A percentile compares a stretch with the other conserved stretches of the same genome.
Conservation (phyloP, 1,140 invertebrate genomes). For the Nomia melanderi region DNA sequence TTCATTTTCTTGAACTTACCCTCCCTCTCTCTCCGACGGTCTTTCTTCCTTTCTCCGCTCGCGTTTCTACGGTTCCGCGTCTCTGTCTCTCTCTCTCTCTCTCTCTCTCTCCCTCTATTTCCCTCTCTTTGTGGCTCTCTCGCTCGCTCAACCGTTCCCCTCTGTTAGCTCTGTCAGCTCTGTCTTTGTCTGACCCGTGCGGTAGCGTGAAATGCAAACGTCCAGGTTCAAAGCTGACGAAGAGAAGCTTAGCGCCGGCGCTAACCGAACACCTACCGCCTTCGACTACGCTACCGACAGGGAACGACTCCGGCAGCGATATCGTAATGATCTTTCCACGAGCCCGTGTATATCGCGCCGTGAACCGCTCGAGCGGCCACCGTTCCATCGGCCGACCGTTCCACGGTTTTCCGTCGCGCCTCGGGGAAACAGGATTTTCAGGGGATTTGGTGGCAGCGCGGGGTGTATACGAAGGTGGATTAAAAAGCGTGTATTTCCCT, state of each 20-base stretch:
- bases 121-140: not conserved
- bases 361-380: constrained; percentile 4
- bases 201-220: constrained; percentile 70
- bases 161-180: constrained; percentile 4
- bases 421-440: constrained; percentile 15
- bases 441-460: not conserved
- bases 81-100: not conserved
- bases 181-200: constrained; percentile 21
- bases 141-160: not conserved
- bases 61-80: not conserved
- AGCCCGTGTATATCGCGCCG: constrained; percentile 12
- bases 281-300: constrained; percentile 23
- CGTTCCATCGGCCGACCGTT: not conserved
- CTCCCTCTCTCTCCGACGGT: not conserved
- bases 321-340: constrained; percentile 63
- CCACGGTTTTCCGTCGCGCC: not conserved
- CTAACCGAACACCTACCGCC: constrained; percentile 57
- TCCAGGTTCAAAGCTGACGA: constrained; percentile 65
- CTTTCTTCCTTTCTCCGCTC: not conserved
- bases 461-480: constrained; percentile 1
- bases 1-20: constrained; percentile 10
- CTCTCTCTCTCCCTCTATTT: not conserved
- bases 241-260: constrained; percentile 64
- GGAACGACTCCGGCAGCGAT: constrained; percentile 35
- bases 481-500: not conserved